A percentile compares a stretch with the other conserved stretches of the same genome.
Evolutionary conservation across 1,140 invertebrate genomes (phyloP).

Genomic region (Eubasilissa regina): DNA sequence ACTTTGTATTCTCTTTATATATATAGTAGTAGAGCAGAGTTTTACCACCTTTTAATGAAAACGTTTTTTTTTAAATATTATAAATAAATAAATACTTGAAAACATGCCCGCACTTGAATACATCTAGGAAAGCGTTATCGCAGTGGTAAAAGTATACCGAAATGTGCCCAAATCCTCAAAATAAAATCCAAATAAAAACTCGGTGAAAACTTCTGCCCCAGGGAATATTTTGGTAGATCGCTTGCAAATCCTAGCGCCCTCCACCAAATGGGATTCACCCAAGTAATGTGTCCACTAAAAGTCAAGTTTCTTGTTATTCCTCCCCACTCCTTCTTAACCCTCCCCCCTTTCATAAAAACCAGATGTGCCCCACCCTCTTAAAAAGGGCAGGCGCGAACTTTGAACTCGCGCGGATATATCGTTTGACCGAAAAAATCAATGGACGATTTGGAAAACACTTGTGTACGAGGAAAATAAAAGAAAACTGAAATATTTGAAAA

Average conservation of each 20-base stretch:
- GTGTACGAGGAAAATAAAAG: too few species aligned
- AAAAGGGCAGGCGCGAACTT: slow-evolving; percentile 24
- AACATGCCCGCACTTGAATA: too few species aligned
- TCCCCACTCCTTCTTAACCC: slow-evolving; percentile 29
- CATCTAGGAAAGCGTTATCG: neutral
- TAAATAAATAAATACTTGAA: too few species aligned
- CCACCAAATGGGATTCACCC: slow-evolving; percentile 54
- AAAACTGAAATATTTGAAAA: too few species aligned
- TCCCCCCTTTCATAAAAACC: slow-evolving; percentile 53
- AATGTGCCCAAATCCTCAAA: slow-evolving; percentile 19
- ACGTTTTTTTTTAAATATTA: too few species aligned
- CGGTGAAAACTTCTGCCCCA: neutral
- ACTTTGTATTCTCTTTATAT: too few species aligned
- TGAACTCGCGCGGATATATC: neutral
- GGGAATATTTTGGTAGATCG: slow-evolving; percentile 46
- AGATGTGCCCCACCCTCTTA: slow-evolving; percentile 40
- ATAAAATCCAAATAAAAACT: slow-evolving; percentile 15
- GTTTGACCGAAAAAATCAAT: too few species aligned
- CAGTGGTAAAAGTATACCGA: neutral
- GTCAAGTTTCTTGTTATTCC: slow-evolving; percentile 59
- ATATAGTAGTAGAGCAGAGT: too few species aligned
- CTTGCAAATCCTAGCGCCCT: slow-evolving; percentile 57
- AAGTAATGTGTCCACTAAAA: slow-evolving; percentile 59
- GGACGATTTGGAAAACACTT: too few species aligned
- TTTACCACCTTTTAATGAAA: too few species aligned